Evolutionary conservation across 2,888 invertebrate genomes (phyloP).

Genomic region (Diarsia mendica): DNA sequence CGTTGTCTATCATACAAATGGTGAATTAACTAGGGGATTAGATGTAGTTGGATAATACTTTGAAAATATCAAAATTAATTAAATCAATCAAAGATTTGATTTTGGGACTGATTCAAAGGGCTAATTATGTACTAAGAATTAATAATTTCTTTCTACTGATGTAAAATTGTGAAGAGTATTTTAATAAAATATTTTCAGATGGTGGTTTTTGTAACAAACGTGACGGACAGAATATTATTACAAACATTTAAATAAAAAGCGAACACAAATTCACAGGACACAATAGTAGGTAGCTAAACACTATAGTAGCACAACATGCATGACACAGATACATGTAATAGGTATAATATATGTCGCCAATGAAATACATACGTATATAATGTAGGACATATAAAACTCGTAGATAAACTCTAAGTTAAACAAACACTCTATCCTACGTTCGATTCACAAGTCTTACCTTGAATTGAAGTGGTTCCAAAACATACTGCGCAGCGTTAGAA

Average conservation of each 20-base stretch:
- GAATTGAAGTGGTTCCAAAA: constrained; percentile 99
- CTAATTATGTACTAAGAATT: constrained; percentile 8
- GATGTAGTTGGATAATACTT: constrained; percentile 21
- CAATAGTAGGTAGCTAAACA: constrained; percentile 80
- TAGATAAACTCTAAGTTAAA: constrained; percentile 62
- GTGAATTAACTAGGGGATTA: constrained; percentile 44
- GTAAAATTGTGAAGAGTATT: constrained; percentile 8
- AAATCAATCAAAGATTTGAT: constrained; percentile 6
- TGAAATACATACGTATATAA: constrained; percentile 63
- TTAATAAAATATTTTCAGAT: constrained; percentile 13
- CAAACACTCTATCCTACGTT: constrained; percentile 79
- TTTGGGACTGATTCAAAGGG: constrained; percentile 14
- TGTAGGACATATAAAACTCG: constrained; percentile 61
- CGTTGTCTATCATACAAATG: constrained; percentile 39
- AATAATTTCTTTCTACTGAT: constrained; percentile 18
- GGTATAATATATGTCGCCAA: constrained; percentile 60
- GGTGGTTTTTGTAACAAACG: constrained; percentile 51
- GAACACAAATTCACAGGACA: constrained; percentile 92
- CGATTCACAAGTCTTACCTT: constrained; percentile 94
- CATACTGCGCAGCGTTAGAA: constrained; percentile 97
- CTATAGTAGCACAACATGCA: constrained; percentile 79
- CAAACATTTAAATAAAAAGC: constrained; percentile 87
- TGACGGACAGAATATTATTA: constrained; percentile 65
- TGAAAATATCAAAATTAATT: neutral
- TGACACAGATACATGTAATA: constrained; percentile 60